Percentiles rank a stretch among this genome's conserved stretches.
Conservation (phyloP, 2,888 invertebrate genomes). For the Apamea epomidion region DNA sequence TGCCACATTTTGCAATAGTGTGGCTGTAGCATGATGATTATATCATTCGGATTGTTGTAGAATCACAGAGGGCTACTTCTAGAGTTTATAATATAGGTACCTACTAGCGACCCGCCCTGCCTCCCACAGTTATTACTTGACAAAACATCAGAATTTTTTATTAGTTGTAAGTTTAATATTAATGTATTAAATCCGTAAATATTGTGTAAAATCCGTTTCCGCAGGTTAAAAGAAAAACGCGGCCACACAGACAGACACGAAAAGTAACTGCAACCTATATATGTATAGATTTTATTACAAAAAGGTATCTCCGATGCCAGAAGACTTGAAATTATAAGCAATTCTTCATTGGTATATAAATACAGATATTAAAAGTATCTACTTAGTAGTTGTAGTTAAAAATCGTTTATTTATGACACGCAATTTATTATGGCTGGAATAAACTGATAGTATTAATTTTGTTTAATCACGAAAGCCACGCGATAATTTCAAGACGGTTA, state of each 20-base stretch:
- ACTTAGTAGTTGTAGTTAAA: constrained; percentile 4
- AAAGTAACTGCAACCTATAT: neutral
- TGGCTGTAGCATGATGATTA: constrained; percentile 58
- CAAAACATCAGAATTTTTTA: neutral
- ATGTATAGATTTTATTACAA: neutral
- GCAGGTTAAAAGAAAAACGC: neutral
- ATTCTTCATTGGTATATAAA: neutral
- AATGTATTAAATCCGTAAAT: too few species aligned
- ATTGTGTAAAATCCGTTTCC: neutral
- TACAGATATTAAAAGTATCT: neutral
- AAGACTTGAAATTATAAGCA: too few species aligned
- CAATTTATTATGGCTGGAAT: constrained; percentile 32
- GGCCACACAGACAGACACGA: neutral
- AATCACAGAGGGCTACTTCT: neutral
- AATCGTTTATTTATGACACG: constrained; percentile 46
- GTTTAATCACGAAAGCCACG: constrained; percentile 52
- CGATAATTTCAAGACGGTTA: constrained; percentile 22
- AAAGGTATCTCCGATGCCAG: neutral
- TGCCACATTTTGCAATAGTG: constrained; percentile 51
- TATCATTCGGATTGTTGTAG: constrained; percentile 49
- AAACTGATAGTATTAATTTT: constrained; percentile 37
- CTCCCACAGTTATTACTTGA: neutral
- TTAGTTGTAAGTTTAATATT: neutral
- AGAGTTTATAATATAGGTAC: neutral
- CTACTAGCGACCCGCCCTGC: neutral